Percentiles rank a stretch among this genome's conserved stretches.
phyloP scores from a whole-genome alignment of 2,113 vertebrate species.

The Leptocoma aspasia region DNA sequence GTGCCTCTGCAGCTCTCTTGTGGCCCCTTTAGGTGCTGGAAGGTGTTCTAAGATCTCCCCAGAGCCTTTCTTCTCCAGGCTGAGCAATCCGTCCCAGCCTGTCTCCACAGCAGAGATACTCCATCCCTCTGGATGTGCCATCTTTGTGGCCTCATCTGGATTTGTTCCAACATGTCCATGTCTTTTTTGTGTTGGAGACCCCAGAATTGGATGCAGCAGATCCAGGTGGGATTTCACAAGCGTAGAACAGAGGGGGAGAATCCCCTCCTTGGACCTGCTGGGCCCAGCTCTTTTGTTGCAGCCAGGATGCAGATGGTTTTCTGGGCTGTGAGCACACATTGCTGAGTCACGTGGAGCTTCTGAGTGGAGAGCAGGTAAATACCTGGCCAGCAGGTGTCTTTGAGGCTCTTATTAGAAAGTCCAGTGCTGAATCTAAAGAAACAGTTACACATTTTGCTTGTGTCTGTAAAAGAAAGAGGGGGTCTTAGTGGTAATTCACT shows the following conservation, averaged over 20 bases:
- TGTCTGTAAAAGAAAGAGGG: neutral
- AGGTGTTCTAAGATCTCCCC: neutral
- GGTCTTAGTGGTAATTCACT: neutral
- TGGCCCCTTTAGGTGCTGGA: too few species aligned
- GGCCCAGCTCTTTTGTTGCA: neutral
- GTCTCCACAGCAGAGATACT: neutral
- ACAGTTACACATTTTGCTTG: fast-evolving
- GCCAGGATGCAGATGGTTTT: neutral
- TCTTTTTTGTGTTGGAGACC: neutral
- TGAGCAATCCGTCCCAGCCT: neutral
- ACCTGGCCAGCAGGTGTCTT: neutral
- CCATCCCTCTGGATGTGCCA: neutral
- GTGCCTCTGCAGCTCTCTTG: neutral
- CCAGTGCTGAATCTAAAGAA: neutral
- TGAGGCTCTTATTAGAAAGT: neutral
- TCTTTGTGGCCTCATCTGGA: neutral
- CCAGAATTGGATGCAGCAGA: neutral
- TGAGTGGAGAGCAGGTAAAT: neutral
- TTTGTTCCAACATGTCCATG: neutral
- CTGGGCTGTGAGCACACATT: neutral
- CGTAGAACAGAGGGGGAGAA: neutral
- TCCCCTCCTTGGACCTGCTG: neutral
- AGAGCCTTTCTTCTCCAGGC: neutral
- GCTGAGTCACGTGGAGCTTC: fast-evolving
- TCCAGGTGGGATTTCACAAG: too few species aligned